Percentiles rank a stretch among this genome's conserved stretches.
Conservation (phyloP, 2,113 vertebrate species). For the Amazona guildingii region DNA sequence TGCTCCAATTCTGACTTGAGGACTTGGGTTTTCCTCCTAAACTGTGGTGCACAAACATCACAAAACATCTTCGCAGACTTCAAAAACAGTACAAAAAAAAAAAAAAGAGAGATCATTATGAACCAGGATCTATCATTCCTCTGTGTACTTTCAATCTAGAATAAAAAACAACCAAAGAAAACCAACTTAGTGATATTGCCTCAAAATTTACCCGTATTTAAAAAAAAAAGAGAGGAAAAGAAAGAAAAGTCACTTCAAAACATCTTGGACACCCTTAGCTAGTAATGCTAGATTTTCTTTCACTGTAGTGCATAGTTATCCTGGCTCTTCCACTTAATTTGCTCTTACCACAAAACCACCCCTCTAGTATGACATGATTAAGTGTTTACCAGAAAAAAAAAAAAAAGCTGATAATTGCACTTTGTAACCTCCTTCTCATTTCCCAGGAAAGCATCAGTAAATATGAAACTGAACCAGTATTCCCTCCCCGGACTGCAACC, state of each 20-base stretch:
- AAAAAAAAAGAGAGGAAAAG: conserved; percentile 22
- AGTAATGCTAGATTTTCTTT: conserved; percentile 69
- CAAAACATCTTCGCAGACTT: conserved; percentile 55
- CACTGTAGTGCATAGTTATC: conserved; percentile 79
- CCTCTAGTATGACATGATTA: conserved; percentile 67
- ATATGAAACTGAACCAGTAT: conserved; percentile 63
- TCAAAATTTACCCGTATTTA: conserved; percentile 83
- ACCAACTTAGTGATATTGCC: conserved; percentile 77
- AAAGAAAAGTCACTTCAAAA: conserved; percentile 64
- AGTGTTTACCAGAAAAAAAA: conserved; percentile 71
- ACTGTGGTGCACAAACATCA: conserved; percentile 61
- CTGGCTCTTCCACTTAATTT: conserved; percentile 68
- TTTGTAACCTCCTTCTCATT: conserved; percentile 80
- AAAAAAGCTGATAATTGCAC: conserved; percentile 95
- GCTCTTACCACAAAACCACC: conserved; percentile 63
- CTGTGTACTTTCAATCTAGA: conserved; percentile 61
- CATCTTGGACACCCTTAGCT: conserved; percentile 57
- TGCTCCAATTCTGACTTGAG: conserved; percentile 36
- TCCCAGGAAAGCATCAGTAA: conserved; percentile 71
- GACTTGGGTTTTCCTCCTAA: conserved; percentile 35
- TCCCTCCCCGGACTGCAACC: conserved; percentile 79
- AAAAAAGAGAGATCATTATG: conserved; percentile 39
- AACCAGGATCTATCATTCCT: conserved; percentile 64
- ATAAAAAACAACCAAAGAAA: background rate
- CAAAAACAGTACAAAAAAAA: conserved; percentile 67